A percentile compares a stretch with the other conserved stretches of the same genome.
Conservation (phyloP, 2,888 invertebrate genomes). For the Chrysina gloriosa region DNA sequence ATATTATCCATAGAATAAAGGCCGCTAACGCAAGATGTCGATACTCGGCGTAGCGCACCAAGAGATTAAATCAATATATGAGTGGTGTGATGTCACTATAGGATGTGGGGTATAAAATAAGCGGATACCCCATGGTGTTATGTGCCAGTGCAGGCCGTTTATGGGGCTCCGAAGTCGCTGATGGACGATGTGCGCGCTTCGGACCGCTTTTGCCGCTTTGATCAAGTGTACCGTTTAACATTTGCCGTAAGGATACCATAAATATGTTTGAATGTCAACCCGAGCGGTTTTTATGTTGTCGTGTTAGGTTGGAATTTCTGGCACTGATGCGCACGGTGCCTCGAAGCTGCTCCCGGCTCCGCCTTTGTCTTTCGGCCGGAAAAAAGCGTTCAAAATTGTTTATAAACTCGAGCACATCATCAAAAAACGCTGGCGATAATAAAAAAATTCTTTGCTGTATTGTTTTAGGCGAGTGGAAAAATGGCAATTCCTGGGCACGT, state of each 20-base stretch:
- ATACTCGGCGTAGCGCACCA: slow-evolving; percentile 50
- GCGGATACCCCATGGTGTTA: slow-evolving; percentile 54
- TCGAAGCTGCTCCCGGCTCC: slow-evolving; percentile 25
- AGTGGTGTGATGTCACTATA: slow-evolving; percentile 54
- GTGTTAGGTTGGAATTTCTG: slow-evolving; percentile 49
- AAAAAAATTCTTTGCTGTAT: not conserved
- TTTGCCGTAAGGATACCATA: slow-evolving; percentile 60
- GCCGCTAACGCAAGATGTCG: slow-evolving; percentile 49
- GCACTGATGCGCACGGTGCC: slow-evolving; percentile 21
- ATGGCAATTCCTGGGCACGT: slow-evolving; percentile 3
- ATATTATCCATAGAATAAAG: slow-evolving; percentile 20
- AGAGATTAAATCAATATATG: slow-evolving; percentile 55
- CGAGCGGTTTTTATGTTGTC: slow-evolving; percentile 57
- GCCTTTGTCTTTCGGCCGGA: not conserved
- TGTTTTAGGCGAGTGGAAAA: not conserved
- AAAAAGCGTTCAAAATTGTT: not conserved
- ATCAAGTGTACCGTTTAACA: slow-evolving; percentile 58
- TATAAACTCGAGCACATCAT: too few relatives aligned
- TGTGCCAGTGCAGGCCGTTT: slow-evolving; percentile 50
- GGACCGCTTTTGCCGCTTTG: slow-evolving; percentile 54
- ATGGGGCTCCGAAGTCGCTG: slow-evolving; percentile 54
- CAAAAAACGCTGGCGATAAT: not conserved
- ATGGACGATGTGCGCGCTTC: slow-evolving; percentile 52
- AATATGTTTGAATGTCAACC: slow-evolving; percentile 61
- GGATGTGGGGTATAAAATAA: slow-evolving; percentile 52